These are phyloP conservation scores for Knipowitschia caucasica DNA, from an alignment of 2,797 vertebrate genomes.

Conservation along the genomic window DNA sequence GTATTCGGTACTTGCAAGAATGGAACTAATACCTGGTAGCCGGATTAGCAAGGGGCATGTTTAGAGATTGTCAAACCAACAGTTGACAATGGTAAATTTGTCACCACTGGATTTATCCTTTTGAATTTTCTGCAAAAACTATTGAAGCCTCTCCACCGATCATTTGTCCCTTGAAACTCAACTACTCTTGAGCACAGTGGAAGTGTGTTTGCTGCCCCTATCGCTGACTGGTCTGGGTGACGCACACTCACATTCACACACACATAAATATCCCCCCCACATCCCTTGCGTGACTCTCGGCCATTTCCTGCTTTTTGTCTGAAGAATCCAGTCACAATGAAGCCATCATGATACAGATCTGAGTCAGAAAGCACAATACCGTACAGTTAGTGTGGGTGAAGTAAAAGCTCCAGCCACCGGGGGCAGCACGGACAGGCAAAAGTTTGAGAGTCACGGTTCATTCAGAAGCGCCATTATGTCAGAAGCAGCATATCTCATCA, in stretches of 20 bases:
- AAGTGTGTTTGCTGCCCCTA: constrained; percentile 31
- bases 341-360: constrained; percentile 73
- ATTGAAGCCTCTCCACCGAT: neutral
- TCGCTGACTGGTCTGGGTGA: constrained; percentile 36
- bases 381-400: constrained; percentile 57
- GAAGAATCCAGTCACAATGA: constrained; percentile 74
- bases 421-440: constrained; percentile 47
- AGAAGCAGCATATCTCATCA: neutral
- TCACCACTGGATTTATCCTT: neutral
- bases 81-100: constrained; percentile 3
- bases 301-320: constrained; percentile 81
- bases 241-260: constrained; percentile 32
- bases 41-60: neutral
- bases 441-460: neutral
- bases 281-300: constrained; percentile 77
- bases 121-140: constrained; percentile 7
- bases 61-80: neutral
- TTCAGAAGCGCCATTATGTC: neutral
- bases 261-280: constrained; percentile 37
- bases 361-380: constrained; percentile 70
- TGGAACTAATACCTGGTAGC: constrained; percentile 1
- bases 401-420: constrained; percentile 55
- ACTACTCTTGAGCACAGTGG: constrained; percentile 27
- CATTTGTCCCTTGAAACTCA: neutral
- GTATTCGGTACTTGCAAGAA: neutral